These are phyloP conservation scores for Onychostruthus taczanowskii DNA, from an alignment of 2,113 vertebrate genomes.

Conservation along the genomic window DNA sequence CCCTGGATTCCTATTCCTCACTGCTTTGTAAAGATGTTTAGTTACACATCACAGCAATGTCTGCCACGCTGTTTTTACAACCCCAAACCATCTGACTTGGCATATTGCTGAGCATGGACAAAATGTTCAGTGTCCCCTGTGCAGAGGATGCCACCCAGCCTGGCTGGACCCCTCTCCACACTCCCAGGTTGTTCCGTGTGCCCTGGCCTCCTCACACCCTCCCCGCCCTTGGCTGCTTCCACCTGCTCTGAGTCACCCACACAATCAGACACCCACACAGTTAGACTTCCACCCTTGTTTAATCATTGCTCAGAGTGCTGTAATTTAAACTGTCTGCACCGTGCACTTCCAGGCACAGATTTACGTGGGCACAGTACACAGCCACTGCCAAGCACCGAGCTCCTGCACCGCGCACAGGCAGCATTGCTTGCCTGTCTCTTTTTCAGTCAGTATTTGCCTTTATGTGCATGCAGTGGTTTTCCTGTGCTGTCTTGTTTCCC, in stretches of 20 bases:
- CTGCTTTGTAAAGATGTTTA: neutral
- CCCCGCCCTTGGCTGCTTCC: rapidly evolving
- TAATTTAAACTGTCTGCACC: neutral
- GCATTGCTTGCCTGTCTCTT: neutral
- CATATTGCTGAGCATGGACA: neutral
- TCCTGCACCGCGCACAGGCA: rapidly evolving
- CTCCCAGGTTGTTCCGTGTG: rapidly evolving
- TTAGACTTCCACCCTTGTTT: neutral
- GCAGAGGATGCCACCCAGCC: neutral
- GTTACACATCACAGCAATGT: neutral
- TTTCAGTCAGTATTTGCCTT: neutral
- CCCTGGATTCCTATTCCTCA: neutral
- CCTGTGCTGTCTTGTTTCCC: neutral
- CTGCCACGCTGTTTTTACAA: neutral
- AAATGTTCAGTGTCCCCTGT: rapidly evolving
- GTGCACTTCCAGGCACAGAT: neutral
- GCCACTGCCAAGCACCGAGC: rapidly evolving
- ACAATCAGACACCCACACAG: neutral
- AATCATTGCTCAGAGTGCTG: neutral
- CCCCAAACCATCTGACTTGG: neutral
- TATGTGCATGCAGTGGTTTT: neutral
- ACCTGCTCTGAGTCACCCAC: neutral
- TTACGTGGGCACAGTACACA: neutral
- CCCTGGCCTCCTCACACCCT: neutral
- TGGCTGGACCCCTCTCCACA: rapidly evolving